Evolutionary conservation across 2,888 invertebrate genomes (phyloP).

Genomic region (Lasioglossum vierecki): DNA sequence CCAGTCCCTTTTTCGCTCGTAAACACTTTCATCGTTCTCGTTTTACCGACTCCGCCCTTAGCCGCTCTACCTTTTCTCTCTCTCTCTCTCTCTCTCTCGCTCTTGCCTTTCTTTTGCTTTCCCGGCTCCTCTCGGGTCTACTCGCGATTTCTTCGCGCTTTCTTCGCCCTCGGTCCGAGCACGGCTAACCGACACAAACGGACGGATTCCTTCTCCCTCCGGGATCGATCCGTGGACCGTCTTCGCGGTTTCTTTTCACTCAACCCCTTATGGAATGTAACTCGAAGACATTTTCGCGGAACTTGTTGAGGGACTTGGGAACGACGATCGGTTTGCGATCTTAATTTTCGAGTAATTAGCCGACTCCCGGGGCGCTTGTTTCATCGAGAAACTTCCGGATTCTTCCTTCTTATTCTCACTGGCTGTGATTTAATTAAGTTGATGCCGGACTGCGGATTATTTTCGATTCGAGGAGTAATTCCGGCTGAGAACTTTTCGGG

Average conservation of each 20-base stretch:
- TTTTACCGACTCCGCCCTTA: constrained; percentile 55
- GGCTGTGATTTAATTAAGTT: neutral
- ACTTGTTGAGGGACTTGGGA: neutral
- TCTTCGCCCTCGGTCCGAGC: neutral
- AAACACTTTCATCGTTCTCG: constrained; percentile 67
- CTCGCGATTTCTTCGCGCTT: constrained; percentile 2
- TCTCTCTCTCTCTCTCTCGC: neutral
- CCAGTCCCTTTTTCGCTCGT: constrained; percentile 63
- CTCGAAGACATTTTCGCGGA: neutral
- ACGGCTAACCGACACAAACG: constrained; percentile 5
- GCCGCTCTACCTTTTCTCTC: neutral
- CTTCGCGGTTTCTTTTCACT: constrained; percentile 13
- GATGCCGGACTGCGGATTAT: neutral
- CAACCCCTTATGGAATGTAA: neutral
- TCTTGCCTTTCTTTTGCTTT: neutral
- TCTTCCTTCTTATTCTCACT: neutral
- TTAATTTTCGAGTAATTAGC: constrained; percentile 4
- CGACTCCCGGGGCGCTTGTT: neutral
- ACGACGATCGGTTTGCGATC: neutral
- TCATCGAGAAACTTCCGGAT: neutral
- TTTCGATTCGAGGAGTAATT: neutral
- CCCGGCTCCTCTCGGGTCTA: neutral
- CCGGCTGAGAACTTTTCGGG: neutral
- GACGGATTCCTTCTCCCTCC: neutral
- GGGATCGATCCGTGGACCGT: constrained; percentile 10